Evolutionary conservation across 2,888 invertebrate genomes (phyloP), one percentile per base, ranked within the genome.

Genomic region (Geotrupes spiniger): DNA sequence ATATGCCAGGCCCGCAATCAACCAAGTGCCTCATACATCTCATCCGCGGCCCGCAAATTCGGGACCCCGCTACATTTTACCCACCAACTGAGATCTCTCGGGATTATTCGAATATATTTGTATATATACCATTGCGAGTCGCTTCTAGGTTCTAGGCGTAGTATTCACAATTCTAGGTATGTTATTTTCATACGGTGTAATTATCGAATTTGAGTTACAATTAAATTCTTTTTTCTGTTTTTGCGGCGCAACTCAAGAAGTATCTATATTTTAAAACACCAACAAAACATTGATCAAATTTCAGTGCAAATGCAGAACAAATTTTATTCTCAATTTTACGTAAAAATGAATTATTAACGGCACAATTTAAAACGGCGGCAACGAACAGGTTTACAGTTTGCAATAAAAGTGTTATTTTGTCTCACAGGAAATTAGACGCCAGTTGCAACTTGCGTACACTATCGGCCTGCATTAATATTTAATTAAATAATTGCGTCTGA

Each of bases 1-100:
- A 63, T 63, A 61, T 49, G 52, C 46, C 46, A 53, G 54, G 54
- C 57, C 54, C 58, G 61, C 60, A 63, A 61, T 61, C 63, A 63
- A 59, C 51, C 51, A 51, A 51, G 46, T 46, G 51, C 46, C 51
- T 37, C 51, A 33, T 51, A 42, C 51, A 46, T 47, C 51, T 51
- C 46, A 42, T 51, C 51, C 38, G 41, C 36, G 40, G 45, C 40
- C 29, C 41, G 41, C 45, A 14, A 33, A 33, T 33, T 33, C 11
- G 11, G 10, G 31, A 16, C 31, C n/a, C 29, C 27, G 36, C 25
- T 37, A 42, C 38, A 41, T 42, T 38, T 42, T 43, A 48, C 42
- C 48, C n/a, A 46, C 31, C 39, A 12, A 29, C 31, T 40, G 31
- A 10, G 40, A 21, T 33, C 46, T 39, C 39, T 12, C 6, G 46